These are phyloP conservation scores for Lepus oiostolus DNA, from an alignment of 2,797 vertebrate genomes.

Conservation along the genomic window DNA sequence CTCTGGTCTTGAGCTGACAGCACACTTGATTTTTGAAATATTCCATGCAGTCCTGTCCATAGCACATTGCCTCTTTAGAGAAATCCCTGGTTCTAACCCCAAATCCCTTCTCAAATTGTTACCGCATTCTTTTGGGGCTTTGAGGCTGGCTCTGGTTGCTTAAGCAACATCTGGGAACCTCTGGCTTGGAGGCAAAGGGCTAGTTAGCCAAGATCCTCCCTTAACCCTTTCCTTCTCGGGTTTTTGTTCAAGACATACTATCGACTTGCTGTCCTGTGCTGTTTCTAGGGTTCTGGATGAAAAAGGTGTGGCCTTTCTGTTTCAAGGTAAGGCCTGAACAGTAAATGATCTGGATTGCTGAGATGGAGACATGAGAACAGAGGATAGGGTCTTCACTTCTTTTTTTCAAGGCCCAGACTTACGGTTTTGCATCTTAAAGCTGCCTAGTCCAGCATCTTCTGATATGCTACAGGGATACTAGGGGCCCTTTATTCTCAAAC, in stretches of 20 bases:
- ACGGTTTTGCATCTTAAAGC: background rate
- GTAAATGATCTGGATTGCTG: background rate
- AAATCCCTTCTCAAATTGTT: slow-evolving; percentile 24
- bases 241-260: slow-evolving; percentile 19
- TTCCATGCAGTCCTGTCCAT: background rate
- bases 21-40: slow-evolving; percentile 61
- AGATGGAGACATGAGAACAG: background rate
- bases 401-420: background rate
- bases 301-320: background rate
- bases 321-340: background rate
- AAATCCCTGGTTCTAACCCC: slow-evolving; percentile 14
- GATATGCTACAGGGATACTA: background rate
- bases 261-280: background rate
- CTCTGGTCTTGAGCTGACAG: slow-evolving; percentile 29
- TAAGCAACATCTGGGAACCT: slow-evolving; percentile 48
- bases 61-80: slow-evolving; percentile 1
- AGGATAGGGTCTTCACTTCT: background rate
- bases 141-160: slow-evolving; percentile 24
- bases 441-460: background rate
- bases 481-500: background rate
- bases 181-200: slow-evolving; percentile 5
- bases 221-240: slow-evolving; percentile 44
- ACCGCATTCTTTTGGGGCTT: slow-evolving; percentile 34
- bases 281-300: slow-evolving; percentile 22
- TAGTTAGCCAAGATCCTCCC: background rate